Base-by-base conservation (phyloP, 2,888 invertebrate species). In the Drosophila melanosoma region DNA sequence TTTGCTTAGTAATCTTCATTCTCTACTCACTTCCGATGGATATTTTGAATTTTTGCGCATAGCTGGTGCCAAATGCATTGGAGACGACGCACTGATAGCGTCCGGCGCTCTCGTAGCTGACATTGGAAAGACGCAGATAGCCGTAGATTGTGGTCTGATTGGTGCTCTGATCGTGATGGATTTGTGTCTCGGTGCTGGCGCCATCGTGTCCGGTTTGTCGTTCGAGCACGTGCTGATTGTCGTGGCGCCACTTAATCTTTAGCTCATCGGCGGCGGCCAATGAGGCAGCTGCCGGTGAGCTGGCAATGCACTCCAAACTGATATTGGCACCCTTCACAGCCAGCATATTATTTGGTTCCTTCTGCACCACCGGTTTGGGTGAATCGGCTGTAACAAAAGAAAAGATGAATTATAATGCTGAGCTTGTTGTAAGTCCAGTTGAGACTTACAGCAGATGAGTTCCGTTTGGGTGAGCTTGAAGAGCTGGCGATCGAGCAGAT, bases 41-140 rank as follows among this genome's bases (percentile, higher is more conserved):
- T 66, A 99, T 96, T 91, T 96, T 96, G 15, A 98, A 97, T 92
- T 97, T 97, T 64, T 95, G 94, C 0, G 98, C 98, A 93, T 98
- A 98, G 5, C 97, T 97, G 10, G 97, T 96, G 8, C 98, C 99
- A 94, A 96, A 98, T 77, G 95, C 95, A 92, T 99, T 99, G 20
- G 96, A 96, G 12, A 98, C 97, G 76, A 98, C 95, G 94, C 99
- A 99, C 93, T 99, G 98, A 93, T 99, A 99, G 92, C 95, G 95
- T 1, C 98, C 99, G 71, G 96, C 96, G 92, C 98, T 96, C 49
- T 95, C 94, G 93, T 97, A 96, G 61, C 96, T 96, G 12, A 98
- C 96, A 92, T 96, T 96, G 42, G 94, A 94, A 75, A 99, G 94
- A 59, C 95, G 94, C 65, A 99, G 94, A 61, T 95, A 94, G 23